Percentiles rank a stretch among this genome's conserved stretches.
These are phyloP conservation scores for Lepilemur septentrionalis DNA, from an alignment of 2,797 vertebrate genomes.

Conservation along the genomic window DNA sequence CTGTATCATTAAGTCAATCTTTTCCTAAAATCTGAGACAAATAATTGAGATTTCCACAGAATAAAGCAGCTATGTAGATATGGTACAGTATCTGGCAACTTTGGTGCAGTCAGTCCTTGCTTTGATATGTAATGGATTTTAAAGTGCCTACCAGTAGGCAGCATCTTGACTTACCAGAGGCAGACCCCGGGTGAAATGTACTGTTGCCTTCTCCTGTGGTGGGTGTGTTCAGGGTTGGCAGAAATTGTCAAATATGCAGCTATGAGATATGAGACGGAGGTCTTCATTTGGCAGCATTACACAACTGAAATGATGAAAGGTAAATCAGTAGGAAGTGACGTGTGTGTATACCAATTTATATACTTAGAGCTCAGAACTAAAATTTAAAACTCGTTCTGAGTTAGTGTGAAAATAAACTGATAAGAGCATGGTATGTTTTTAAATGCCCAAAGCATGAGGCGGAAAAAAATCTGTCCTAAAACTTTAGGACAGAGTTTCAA, in stretches of 20 bases:
- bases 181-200: background rate
- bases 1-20: conserved; percentile 49
- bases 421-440: background rate
- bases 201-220: background rate
- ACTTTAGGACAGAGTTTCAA: background rate
- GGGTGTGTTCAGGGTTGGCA: background rate
- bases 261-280: background rate
- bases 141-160: background rate
- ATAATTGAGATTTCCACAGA: conserved; percentile 30
- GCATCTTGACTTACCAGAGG: background rate
- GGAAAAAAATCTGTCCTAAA: background rate
- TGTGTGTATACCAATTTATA: background rate
- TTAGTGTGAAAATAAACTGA: background rate
- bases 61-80: conserved; percentile 15
- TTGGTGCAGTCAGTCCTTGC: background rate
- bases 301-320: background rate
- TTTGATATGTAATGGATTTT: background rate
- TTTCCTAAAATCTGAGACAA: conserved; percentile 52
- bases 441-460: background rate
- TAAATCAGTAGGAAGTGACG: background rate
- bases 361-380: conserved; percentile 31
- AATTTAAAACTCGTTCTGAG: conserved; percentile 44
- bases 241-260: background rate
- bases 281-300: background rate
- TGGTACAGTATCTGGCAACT: background rate